Percentiles rank a stretch among this genome's conserved stretches.
These are phyloP conservation scores for Diadema setosum DNA, from an alignment of 35 echinoderm and acorn worm genomes.

Conservation along the genomic window DNA sequence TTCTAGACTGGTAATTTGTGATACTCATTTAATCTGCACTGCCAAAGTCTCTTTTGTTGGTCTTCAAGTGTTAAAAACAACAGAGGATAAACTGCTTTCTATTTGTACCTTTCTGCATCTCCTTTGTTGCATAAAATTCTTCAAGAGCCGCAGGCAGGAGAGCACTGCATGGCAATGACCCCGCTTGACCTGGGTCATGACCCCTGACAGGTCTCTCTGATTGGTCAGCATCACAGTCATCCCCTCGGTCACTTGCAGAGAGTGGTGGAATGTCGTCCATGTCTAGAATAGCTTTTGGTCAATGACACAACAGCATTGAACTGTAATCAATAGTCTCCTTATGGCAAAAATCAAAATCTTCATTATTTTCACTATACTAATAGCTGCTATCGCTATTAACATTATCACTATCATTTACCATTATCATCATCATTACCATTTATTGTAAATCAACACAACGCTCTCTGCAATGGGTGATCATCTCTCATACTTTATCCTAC, in stretches of 20 bases:
- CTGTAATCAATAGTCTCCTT: too few species aligned
- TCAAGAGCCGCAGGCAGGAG: constrained; percentile 65
- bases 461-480: too few species aligned
- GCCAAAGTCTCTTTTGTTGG: background rate
- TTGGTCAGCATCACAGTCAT: background rate
- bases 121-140: constrained; percentile 24
- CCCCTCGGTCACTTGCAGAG: background rate
- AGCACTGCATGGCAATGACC: constrained; percentile 57
- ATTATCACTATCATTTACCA: too few species aligned
- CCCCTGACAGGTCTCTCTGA: background rate
- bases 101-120: constrained; percentile 1
- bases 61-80: background rate
- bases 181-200: background rate
- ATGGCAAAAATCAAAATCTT: too few species aligned
- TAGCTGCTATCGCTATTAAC: too few species aligned
- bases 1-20: background rate
- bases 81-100: background rate
- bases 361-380: too few species aligned
- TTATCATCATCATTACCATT: too few species aligned
- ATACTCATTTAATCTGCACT: background rate
- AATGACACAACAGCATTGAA: too few species aligned
- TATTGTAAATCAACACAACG: too few species aligned
- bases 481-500: too few species aligned
- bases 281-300: constrained; percentile 50
- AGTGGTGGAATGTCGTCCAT: constrained; percentile 38